These are phyloP conservation scores for Steinernema feltiae DNA, from an alignment of 1,140 invertebrate genomes.

Conservation along the genomic window DNA sequence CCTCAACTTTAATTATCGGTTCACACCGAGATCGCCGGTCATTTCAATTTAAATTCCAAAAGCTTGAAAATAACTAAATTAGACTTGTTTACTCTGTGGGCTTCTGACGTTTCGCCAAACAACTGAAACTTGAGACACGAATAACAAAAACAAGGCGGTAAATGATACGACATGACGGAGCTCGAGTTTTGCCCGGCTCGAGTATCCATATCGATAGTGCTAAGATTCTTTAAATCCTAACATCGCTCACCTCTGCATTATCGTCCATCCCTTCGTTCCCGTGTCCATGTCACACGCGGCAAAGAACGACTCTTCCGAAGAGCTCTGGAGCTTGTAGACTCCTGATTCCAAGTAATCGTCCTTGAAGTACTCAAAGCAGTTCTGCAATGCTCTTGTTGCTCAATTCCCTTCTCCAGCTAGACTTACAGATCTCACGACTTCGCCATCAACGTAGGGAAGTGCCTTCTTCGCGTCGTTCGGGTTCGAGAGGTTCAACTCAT, in stretches of 20 bases:
- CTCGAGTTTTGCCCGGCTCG: too few species aligned
- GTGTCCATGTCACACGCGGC: not conserved
- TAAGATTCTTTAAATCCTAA: too few species aligned
- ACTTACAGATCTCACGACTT: not conserved
- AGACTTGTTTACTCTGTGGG: too few species aligned
- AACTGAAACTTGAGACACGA: too few species aligned
- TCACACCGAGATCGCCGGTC: too few species aligned
- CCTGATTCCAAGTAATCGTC: conserved; percentile 4
- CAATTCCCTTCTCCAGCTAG: not conserved
- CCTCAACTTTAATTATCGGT: too few species aligned
- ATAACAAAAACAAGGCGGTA: too few species aligned
- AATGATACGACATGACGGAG: too few species aligned
- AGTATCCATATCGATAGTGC: too few species aligned
- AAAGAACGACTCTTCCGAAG: not conserved
- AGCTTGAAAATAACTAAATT: too few species aligned
- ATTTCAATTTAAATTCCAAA: too few species aligned
- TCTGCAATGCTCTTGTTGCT: not conserved
- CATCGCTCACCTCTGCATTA: not conserved
- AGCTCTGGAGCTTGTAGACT: not conserved
- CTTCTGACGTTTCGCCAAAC: too few species aligned
- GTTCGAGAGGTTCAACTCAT: not conserved
- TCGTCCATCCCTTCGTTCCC: not conserved
- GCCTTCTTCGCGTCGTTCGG: not conserved
- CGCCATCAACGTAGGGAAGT: not conserved
- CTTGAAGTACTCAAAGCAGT: conserved; percentile 13